A percentile compares a stretch with the other conserved stretches of the same genome.
phyloP scores from a whole-genome alignment of 2,888 invertebrate genomes.

The Agrochola lychnidis region DNA sequence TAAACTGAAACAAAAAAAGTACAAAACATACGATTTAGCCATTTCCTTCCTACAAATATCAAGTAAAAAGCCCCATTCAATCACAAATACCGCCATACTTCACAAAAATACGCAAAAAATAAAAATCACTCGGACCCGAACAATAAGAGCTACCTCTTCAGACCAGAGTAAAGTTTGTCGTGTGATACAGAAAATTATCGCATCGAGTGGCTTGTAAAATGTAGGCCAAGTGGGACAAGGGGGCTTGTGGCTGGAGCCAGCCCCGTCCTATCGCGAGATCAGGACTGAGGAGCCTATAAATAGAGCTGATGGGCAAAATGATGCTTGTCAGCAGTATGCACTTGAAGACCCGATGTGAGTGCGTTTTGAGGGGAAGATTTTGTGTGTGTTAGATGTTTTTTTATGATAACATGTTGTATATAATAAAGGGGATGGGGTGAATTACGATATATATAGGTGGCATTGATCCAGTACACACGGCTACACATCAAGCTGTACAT shows the following conservation, averaged over 20 bases:
- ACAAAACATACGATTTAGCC: not conserved
- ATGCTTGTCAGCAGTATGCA: constrained; percentile 61
- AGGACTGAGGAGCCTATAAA: constrained; percentile 64
- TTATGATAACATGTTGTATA: not conserved
- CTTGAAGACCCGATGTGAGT: constrained; percentile 17
- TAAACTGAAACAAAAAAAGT: not conserved
- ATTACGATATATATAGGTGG: not conserved
- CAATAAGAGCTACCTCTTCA: constrained; percentile 47
- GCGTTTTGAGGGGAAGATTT: constrained; percentile 19
- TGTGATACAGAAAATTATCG: constrained; percentile 71
- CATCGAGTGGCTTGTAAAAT: constrained; percentile 67
- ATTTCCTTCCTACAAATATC: not conserved
- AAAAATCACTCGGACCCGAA: constrained; percentile 47
- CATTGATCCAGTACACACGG: too few species aligned
- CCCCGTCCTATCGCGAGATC: constrained; percentile 66
- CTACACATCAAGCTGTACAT: too few species aligned
- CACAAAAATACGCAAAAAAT: constrained; percentile 37
- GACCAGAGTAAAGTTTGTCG: constrained; percentile 64
- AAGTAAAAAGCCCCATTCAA: not conserved
- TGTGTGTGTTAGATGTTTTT: constrained; percentile 1
- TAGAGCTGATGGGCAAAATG: constrained; percentile 57
- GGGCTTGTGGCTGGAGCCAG: constrained; percentile 64
- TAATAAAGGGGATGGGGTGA: not conserved
- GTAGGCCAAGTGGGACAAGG: constrained; percentile 69
- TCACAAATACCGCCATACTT: constrained; percentile 14